Conservation (phyloP, 2,797 vertebrate genomes). For the Enteromius unitaeniatus region DNA sequence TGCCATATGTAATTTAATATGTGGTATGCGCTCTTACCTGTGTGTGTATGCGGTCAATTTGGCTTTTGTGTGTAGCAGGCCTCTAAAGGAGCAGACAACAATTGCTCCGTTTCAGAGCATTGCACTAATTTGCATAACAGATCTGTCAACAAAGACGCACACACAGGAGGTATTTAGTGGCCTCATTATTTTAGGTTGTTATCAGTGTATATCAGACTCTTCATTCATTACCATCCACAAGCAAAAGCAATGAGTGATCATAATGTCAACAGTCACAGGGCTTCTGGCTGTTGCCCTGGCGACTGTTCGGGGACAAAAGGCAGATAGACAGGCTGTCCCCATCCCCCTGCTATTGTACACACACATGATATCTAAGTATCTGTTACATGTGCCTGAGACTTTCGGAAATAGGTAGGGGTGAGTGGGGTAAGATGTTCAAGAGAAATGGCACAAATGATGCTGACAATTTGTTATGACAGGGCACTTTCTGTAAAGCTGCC, state of each 20-base stretch:
- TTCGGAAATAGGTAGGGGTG: not conserved
- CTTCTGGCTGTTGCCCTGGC: slow-evolving; percentile 46
- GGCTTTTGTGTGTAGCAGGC: not conserved
- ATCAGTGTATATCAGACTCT: slow-evolving; percentile 50
- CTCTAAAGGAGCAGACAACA: slow-evolving; percentile 19
- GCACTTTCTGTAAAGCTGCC: slow-evolving; percentile 1
- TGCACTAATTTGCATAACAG: slow-evolving; percentile 53
- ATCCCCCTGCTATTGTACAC: not conserved
- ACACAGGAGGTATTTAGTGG: slow-evolving; percentile 39
- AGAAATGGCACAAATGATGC: not conserved
- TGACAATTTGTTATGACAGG: not conserved
- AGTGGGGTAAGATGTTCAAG: not conserved
- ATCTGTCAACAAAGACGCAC: slow-evolving; percentile 34
- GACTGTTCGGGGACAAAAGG: slow-evolving; percentile 48
- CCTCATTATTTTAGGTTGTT: slow-evolving; percentile 51
- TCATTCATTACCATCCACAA: slow-evolving; percentile 50
- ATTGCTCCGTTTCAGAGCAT: slow-evolving; percentile 30
- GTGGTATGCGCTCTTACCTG: not conserved
- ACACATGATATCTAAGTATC: not conserved
- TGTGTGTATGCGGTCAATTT: not conserved
- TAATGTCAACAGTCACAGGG: slow-evolving; percentile 58
- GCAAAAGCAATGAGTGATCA: slow-evolving; percentile 41
- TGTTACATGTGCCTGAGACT: not conserved
- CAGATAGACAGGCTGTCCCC: slow-evolving; percentile 9
- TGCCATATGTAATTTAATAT: slow-evolving; percentile 8